Evolutionary conservation across 2,888 invertebrate species (phyloP).

Genomic region (Toxonevra muliebris): DNA sequence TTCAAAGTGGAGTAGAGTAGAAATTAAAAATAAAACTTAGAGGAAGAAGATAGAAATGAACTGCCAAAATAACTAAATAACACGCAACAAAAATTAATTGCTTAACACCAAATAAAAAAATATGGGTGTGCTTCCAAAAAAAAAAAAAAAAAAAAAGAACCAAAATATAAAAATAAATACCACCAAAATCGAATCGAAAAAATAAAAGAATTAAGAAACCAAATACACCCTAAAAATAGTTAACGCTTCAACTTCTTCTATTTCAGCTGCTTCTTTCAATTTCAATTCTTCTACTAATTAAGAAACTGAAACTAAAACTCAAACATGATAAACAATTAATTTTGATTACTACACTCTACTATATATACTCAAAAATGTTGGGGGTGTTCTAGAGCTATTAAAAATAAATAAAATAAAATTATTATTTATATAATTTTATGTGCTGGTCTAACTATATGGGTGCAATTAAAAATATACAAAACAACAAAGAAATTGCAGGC

Average conservation of each 20-base stretch:
- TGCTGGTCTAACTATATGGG: too few relatives aligned
- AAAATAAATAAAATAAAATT: too few relatives aligned
- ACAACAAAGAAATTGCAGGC: too few relatives aligned
- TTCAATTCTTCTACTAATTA: conserved; percentile 16
- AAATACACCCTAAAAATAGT: conserved; percentile 13
- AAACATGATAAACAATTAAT: conserved; percentile 59
- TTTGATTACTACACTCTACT: conserved; percentile 49
- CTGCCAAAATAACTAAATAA: conserved; percentile 37
- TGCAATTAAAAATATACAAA: too few relatives aligned
- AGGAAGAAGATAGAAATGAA: conserved; percentile 24
- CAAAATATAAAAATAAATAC: conserved; percentile 16
- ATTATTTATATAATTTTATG: too few relatives aligned
- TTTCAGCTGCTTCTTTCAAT: too few relatives aligned
- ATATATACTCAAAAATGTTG: neutral
- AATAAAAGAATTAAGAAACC: conserved; percentile 34
- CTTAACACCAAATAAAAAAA: conserved; percentile 55
- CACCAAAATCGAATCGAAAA: conserved; percentile 18
- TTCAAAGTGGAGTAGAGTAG: neutral
- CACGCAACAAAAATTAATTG: conserved; percentile 64
- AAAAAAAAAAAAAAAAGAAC: conserved; percentile 28
- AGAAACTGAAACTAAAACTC: conserved; percentile 36
- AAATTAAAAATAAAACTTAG: conserved; percentile 1
- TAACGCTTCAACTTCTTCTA: too few relatives aligned
- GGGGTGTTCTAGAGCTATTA: conserved; percentile 2
- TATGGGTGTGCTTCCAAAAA: conserved; percentile 41